Evolutionary conservation across 2,888 invertebrate genomes (phyloP), one percentile per base, ranked within the genome.

Genomic region (Sinelater perroti): DNA sequence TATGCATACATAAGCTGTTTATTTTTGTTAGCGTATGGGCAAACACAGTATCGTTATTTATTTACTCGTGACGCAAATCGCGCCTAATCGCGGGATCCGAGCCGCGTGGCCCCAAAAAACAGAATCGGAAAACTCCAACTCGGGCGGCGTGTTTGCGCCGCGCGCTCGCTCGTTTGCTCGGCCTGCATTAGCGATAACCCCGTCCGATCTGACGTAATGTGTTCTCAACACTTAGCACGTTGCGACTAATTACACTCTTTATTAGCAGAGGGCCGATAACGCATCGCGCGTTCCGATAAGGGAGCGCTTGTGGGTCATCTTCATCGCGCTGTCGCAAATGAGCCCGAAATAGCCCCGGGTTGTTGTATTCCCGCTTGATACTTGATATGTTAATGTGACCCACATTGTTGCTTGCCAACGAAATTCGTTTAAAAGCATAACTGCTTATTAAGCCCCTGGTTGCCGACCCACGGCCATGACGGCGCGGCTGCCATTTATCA

Each of bases 161-260:
- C n/a, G n/a, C n/a, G n/a, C n/a, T n/a, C n/a, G 30, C 35, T 33
- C 35, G 47, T 47, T 47, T 47, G 47, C 13, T n/a, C 14, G 35
- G 33, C 10, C 1, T 11, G 6, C 18, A 11, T 11, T 35, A 33
- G 14, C 21, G 47, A 47, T 47, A 47, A 47, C 35, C 47, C 35
- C 35, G 24, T 33, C 33, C 20, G 35, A 35, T 47, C 35, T 47
- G 35, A 47, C 47, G 47, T 35, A 47, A 47, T 47, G 47, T 47
- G 33, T 47, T 47, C 33, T 21, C 16, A 35, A 24, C 35, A 47
- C 47, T 47, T 35, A 33, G 5, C 13, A 47, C 14, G 20, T 47
- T 35, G 14, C 35, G 47, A 47, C 47, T 47, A 47, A 47, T 31
- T 47, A 33, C 21, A 18, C 11, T 35, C 35, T 46, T 47, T 28